phyloP scores from a whole-genome alignment of 2,113 vertebrate genomes.

The Cyprichromis sp. region DNA sequence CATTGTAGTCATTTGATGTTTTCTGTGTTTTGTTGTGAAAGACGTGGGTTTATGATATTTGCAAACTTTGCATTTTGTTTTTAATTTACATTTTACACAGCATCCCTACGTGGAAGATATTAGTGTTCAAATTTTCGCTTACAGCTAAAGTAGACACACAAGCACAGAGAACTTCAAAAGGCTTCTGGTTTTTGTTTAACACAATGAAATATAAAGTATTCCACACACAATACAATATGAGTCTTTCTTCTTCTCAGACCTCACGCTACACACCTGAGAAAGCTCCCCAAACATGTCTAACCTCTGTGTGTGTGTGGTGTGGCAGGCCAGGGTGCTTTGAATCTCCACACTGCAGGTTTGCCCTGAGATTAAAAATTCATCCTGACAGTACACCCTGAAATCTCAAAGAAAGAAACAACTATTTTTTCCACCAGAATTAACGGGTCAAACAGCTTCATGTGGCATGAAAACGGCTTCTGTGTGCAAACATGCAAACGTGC shows the following conservation, averaged over 20 bases:
- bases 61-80: not conserved
- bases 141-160: not conserved
- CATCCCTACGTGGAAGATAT: not conserved
- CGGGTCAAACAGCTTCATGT: not conserved
- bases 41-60: rapidly evolving
- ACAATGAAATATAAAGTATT: not conserved
- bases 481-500: not conserved
- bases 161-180: not conserved
- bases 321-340: not conserved
- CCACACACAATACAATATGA: not conserved
- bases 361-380: constrained; percentile 19
- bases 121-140: not conserved
- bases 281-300: not conserved
- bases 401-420: not conserved
- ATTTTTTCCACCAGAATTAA: not conserved
- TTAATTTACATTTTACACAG: not conserved
- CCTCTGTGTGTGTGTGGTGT: not conserved
- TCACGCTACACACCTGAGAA: constrained; percentile 1
- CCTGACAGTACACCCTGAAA: not conserved
- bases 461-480: not conserved
- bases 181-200: not conserved
- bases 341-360: not conserved
- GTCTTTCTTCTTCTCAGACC: not conserved
- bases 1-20: not conserved
- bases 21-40: not conserved